A percentile compares a stretch with the other conserved stretches of the same genome.
Conservation (phyloP, 2,113 vertebrate species). For the Ascaphus truei region DNA sequence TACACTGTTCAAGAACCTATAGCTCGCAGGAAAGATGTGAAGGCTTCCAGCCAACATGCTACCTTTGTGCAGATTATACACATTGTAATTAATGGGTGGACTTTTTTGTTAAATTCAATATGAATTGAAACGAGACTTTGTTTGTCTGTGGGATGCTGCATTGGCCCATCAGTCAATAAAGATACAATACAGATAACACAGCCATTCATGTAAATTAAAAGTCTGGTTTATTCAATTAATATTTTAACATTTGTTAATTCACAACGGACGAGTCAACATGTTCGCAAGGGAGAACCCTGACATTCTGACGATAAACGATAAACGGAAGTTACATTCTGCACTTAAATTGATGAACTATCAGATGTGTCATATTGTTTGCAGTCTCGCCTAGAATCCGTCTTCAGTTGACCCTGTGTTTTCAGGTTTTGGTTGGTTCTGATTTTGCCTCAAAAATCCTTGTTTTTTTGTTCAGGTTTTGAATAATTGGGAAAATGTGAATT, state of each 20-base stretch:
- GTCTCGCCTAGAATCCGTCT: no score
- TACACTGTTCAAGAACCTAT: neutral
- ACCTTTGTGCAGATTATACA: constrained; percentile 1
- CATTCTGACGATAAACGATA: neutral
- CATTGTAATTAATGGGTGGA: constrained; percentile 2
- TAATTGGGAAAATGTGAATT: no score
- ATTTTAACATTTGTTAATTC: constrained; percentile 22
- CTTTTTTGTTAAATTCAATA: neutral
- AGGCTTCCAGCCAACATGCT: constrained; percentile 9
- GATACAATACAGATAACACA: neutral
- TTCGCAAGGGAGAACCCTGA: neutral
- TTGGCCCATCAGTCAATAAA: neutral
- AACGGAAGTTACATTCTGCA: neutral
- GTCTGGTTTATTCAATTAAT: neutral
- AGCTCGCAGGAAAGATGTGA: neutral
- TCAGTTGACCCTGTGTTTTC: no score
- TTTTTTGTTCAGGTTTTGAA: no score
- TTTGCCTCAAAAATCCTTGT: no score
- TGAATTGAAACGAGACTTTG: constrained; percentile 15
- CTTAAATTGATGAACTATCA: neutral
- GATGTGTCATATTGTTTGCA: no score
- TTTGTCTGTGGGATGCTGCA: neutral
- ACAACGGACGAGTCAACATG: neutral
- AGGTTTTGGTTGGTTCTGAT: no score
- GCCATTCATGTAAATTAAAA: constrained; percentile 12